A percentile compares a stretch with the other conserved stretches of the same genome.
These are phyloP conservation scores for Aphelinus certus DNA, from an alignment of 1,140 invertebrate species.

Conservation along the genomic window DNA sequence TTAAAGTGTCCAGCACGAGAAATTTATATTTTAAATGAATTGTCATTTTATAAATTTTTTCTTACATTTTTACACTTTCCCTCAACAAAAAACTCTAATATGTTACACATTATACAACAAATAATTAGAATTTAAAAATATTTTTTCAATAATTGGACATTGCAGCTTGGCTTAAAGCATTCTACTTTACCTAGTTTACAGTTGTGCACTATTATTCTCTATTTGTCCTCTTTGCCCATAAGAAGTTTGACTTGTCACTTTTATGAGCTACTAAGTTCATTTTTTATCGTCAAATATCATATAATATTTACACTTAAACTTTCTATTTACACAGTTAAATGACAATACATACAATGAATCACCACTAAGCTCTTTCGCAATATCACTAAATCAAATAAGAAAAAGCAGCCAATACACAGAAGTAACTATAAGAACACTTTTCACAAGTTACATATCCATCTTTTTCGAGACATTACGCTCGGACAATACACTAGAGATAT, in stretches of 20 bases:
- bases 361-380: constrained; percentile 17
- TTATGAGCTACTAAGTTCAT: constrained; percentile 24
- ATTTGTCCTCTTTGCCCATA: constrained; percentile 9
- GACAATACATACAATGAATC: constrained; percentile 32
- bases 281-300: constrained; percentile 30
- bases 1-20: constrained; percentile 30
- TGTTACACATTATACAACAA: constrained; percentile 33
- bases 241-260: constrained; percentile 18
- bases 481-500: constrained; percentile 25
- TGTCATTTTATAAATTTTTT: constrained; percentile 20
- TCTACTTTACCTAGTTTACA: constrained; percentile 9
- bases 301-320: constrained; percentile 35
- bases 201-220: constrained; percentile 16
- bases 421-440: constrained; percentile 30
- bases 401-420: constrained; percentile 22
- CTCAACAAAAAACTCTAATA: constrained; percentile 19
- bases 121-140: constrained; percentile 15
- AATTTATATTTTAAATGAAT: constrained; percentile 30
- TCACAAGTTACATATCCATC: neutral
- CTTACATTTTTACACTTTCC: constrained; percentile 10
- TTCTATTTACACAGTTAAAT: constrained; percentile 38
- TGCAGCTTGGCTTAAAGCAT: constrained; percentile 11
- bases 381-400: constrained; percentile 22
- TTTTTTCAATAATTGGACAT: constrained; percentile 24
- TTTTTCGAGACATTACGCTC: constrained; percentile 7